A percentile compares a stretch with the other conserved stretches of the same genome.
Evolutionary conservation across 2,888 invertebrate genomes (phyloP).

Genomic region (Drosophila meridionalis): DNA sequence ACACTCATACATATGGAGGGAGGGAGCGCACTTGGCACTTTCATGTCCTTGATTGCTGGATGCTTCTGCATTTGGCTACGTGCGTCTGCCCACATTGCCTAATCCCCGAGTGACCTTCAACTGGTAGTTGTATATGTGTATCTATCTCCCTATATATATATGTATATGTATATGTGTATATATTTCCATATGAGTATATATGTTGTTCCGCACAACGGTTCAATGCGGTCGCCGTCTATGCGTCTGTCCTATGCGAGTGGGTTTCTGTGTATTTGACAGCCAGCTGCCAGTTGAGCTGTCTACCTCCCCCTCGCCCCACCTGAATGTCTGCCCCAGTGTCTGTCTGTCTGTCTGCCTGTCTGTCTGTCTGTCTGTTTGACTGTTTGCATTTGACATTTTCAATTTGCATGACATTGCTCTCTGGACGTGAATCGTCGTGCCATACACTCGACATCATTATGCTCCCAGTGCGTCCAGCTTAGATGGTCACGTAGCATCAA

Average conservation of each 20-base stretch:
- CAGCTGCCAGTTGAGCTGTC: conserved; percentile 69
- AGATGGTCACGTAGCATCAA: conserved; percentile 43
- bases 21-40: conserved; percentile 35
- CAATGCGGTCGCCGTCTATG: conserved; percentile 50
- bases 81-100: conserved; percentile 43
- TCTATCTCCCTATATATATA: background rate
- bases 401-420: conserved; percentile 71
- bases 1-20: background rate
- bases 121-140: conserved; percentile 23
- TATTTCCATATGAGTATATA: background rate
- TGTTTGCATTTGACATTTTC: conserved; percentile 79
- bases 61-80: conserved; percentile 47
- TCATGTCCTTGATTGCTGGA: conserved; percentile 54
- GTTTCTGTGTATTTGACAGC: conserved; percentile 63
- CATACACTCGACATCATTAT: conserved; percentile 31
- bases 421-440: conserved; percentile 31
- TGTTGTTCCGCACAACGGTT: conserved; percentile 27
- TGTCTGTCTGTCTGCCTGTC: conserved; percentile 39
- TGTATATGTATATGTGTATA: background rate
- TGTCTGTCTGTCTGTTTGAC: conserved; percentile 33
- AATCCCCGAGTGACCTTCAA: conserved; percentile 61
- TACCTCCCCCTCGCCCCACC: conserved; percentile 9
- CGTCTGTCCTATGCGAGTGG: conserved; percentile 24
- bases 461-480: conserved; percentile 16
- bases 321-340: conserved; percentile 29